Evolutionary conservation across 2,797 vertebrate species (phyloP), one percentile per base, ranked within the genome.

Genomic region (Hemitrygon akajei): DNA sequence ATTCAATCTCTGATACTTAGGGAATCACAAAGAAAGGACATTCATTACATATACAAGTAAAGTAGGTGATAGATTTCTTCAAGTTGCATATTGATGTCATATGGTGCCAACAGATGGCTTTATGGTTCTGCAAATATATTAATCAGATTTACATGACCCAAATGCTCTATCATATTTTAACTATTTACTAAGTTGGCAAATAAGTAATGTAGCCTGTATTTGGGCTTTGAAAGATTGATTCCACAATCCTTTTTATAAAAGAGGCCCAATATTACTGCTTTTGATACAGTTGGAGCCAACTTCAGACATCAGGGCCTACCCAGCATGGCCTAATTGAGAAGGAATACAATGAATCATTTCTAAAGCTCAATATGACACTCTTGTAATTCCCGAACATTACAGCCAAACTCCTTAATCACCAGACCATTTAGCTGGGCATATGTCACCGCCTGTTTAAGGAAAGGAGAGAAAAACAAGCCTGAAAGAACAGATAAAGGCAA

Each of bases 301-400:
- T 30, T 58, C 91, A 93, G 71, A 76, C 11, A 56, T 73, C 40
- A 47, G 27, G 66, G 91, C 27, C 69, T 71, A 93, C 69, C 37
- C 71, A 93, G 91, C 91, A 58, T 93, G 40, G 71, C 37, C 30
- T 47, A 76, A 73, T 30, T 30, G 71, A 69, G 60, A 69, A 16
- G n/a, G 3, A 89, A 3, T 22, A 30, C 71, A 93, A 93, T 93
- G 71, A 93, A 25, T 69, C 37, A 76, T 58, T 93, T 91, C 71
- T 71, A 91, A 40, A 91, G 40, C 91, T 75, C 91, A 58, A 71
- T 76, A 40, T 75, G 91, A 93, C 30, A 27, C 91, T 73, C 66
- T 92, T 92, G 73, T 58, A 47, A 40, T 76, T 93, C 91, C 71
- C n/a, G 91, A 93, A 75, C 71, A 58, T 58, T 30, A 9, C 7